A percentile compares a stretch with the other conserved stretches of the same genome.
These are phyloP conservation scores for Parapsyche elsis DNA, from an alignment of 1,140 invertebrate species.

Conservation along the genomic window DNA sequence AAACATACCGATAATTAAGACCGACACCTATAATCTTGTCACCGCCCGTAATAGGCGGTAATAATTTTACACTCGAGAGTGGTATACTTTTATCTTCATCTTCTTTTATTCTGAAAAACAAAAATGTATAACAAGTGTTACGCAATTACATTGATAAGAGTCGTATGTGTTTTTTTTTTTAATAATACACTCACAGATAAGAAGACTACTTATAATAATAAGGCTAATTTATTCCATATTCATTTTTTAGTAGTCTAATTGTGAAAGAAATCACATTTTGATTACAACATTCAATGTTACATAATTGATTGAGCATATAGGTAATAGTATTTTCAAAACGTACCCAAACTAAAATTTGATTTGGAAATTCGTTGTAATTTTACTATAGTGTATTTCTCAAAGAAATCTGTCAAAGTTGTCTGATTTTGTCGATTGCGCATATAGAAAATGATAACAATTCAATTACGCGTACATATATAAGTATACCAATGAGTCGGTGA, in stretches of 20 bases:
- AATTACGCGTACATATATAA: background rate
- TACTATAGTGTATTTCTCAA: no score
- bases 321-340: no score
- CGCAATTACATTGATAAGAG: background rate
- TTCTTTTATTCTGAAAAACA: conserved; percentile 27
- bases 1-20: conserved; percentile 70
- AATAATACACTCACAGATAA: background rate
- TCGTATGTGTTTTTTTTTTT: background rate
- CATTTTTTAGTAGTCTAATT: no score
- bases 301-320: no score
- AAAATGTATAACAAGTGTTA: conserved; percentile 14
- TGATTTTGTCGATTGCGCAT: no score
- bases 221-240: background rate
- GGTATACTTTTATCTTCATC: conserved; percentile 55
- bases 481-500: background rate
- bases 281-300: no score
- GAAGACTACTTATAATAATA: background rate
- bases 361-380: no score
- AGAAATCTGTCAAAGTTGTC: no score
- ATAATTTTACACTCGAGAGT: conserved; percentile 61
- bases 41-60: conserved; percentile 70
- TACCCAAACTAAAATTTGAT: no score
- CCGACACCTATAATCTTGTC: conserved; percentile 79
- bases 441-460: background rate
- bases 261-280: background rate